A percentile compares a stretch with the other conserved stretches of the same genome.
These are phyloP conservation scores for Zeugodacus cucurbitae DNA, from an alignment of 1,140 invertebrate species.

Conservation along the genomic window DNA sequence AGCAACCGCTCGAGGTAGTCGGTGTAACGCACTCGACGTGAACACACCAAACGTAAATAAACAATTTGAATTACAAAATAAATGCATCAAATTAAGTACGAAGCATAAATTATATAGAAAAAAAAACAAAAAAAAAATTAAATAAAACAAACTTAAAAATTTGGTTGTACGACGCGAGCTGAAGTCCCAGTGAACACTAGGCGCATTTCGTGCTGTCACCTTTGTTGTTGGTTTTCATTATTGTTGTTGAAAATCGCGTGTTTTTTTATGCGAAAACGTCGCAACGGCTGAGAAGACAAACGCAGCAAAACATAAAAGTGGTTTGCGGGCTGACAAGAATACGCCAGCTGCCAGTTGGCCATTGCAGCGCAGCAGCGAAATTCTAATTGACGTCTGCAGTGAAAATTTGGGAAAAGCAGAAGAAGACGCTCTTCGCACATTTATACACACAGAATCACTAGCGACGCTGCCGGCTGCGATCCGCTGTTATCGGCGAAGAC, in stretches of 20 bases:
- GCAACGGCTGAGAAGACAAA: neutral
- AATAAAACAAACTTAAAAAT: neutral
- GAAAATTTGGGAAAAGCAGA: neutral
- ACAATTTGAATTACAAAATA: neutral
- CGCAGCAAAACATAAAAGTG: neutral
- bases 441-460: neutral
- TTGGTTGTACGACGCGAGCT: neutral
- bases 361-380: neutral
- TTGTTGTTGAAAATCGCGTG: constrained; percentile 18
- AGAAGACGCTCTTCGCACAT: neutral
- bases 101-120: neutral
- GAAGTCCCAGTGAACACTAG: neutral
- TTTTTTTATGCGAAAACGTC: neutral
- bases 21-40: constrained; percentile 23
- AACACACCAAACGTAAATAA: neutral
- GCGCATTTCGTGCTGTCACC: neutral
- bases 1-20: neutral
- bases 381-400: neutral
- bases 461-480: neutral
- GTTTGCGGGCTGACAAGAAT: neutral
- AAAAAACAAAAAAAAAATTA: neutral
- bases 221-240: neutral
- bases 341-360: neutral
- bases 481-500: neutral
- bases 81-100: neutral